A percentile compares a stretch with the other conserved stretches of the same genome.
phyloP scores from a whole-genome alignment of 2,888 invertebrate genomes.

The Sabatieria punctata region DNA sequence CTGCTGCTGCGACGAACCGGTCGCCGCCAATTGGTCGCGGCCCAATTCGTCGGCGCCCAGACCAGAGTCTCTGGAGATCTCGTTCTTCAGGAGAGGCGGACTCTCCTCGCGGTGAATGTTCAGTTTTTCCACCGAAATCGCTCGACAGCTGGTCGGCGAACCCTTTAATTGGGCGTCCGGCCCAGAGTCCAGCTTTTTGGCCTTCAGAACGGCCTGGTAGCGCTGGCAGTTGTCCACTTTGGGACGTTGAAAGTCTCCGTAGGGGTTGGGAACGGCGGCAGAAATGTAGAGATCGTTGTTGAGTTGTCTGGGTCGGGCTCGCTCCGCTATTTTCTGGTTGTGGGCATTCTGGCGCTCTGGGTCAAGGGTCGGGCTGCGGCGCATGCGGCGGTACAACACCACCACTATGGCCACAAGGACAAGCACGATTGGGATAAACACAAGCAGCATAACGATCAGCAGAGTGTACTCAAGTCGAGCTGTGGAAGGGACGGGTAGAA shows the following conservation, averaged over 20 bases:
- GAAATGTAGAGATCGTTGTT: neutral
- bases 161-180: neutral
- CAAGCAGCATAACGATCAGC: neutral
- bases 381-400: too few species aligned
- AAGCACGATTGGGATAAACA: neutral
- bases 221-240: neutral
- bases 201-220: neutral
- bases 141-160: neutral
- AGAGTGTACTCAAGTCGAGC: neutral
- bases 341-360: neutral
- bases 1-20: too few species aligned
- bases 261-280: neutral
- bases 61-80: conserved; percentile 3
- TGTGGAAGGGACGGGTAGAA: neutral
- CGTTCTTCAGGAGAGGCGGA: neutral
- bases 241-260: neutral
- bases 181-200: neutral
- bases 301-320: too few species aligned
- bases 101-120: neutral
- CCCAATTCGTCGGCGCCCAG: too few species aligned
- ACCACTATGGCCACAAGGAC: too few species aligned
- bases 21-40: too few species aligned
- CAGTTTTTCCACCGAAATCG: neutral
- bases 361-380: too few species aligned
- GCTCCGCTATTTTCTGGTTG: neutral